Evolutionary conservation across 2,888 invertebrate genomes (phyloP).

Genomic region (Onthophagus sagittarius): DNA sequence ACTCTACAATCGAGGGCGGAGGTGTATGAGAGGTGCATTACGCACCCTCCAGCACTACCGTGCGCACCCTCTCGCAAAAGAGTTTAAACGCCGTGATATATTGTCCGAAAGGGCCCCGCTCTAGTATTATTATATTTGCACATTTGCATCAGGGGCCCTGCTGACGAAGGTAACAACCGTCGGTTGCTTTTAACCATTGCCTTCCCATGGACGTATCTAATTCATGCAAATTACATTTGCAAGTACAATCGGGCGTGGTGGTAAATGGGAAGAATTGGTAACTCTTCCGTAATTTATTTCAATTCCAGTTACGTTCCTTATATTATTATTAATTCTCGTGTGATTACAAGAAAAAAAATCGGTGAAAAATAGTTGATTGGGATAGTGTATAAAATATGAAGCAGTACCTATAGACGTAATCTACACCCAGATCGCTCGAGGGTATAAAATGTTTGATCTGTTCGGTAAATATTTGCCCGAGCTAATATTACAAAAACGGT

Average conservation of each 20-base stretch:
- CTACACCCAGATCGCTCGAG: constrained; percentile 25
- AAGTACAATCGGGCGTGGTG: neutral
- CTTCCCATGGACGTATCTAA: neutral
- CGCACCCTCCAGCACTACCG: constrained; percentile 25
- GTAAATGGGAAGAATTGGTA: neutral
- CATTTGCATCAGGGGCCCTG: constrained; percentile 5
- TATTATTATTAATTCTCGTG: neutral
- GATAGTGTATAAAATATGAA: neutral
- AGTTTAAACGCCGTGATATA: constrained; percentile 22
- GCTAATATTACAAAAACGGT: constrained; percentile 39
- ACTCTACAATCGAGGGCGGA: constrained; percentile 46
- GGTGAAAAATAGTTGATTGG: neutral
- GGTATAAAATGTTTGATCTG: constrained; percentile 45
- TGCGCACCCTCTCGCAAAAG: constrained; percentile 17
- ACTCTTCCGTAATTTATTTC: neutral
- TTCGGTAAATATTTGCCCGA: constrained; percentile 39
- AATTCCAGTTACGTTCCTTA: neutral
- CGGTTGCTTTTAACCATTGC: neutral
- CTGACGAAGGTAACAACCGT: neutral
- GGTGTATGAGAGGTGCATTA: constrained; percentile 35
- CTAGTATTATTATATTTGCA: constrained; percentile 2
- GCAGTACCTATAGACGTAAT: neutral
- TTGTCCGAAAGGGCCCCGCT: neutral
- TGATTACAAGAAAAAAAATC: neutral
- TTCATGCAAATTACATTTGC: constrained; percentile 6